phyloP scores from a whole-genome alignment of 2,113 vertebrate genomes.

The Lophotis ruficrista region DNA sequence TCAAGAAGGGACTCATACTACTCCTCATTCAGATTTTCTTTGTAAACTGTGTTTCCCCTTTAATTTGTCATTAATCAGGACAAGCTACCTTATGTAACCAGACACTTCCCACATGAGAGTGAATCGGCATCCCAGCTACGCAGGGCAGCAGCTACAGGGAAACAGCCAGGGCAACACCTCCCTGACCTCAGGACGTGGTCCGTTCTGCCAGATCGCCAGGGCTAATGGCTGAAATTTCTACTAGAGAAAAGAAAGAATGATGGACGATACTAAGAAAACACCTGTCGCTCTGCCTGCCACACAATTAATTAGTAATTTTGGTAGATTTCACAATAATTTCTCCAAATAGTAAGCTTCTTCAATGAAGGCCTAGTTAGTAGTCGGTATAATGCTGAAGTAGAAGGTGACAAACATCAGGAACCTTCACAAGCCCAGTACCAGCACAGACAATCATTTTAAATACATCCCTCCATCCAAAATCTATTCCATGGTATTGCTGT shows the following conservation, averaged over 20 bases:
- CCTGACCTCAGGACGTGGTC: background rate
- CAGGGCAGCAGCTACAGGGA: background rate
- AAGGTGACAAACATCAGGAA: background rate
- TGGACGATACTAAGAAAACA: background rate
- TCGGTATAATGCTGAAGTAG: background rate
- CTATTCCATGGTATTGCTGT: background rate
- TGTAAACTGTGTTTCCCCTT: background rate
- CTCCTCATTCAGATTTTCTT: slow-evolving; percentile 2
- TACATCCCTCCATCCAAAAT: background rate
- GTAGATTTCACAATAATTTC: background rate
- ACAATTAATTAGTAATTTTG: background rate
- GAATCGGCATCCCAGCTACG: background rate
- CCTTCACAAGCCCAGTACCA: background rate
- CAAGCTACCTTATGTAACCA: background rate
- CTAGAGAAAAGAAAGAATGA: background rate
- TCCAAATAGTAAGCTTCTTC: background rate
- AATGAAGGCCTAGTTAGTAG: background rate
- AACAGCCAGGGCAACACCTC: background rate
- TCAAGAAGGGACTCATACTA: slow-evolving; percentile 1
- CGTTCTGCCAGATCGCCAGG: background rate
- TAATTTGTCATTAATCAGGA: background rate
- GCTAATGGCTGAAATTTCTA: background rate
- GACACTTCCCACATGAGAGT: background rate
- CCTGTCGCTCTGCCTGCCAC: background rate
- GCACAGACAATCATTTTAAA: background rate